phyloP scores from a whole-genome alignment of 2,113 vertebrate genomes.

The Grantiella picta region DNA sequence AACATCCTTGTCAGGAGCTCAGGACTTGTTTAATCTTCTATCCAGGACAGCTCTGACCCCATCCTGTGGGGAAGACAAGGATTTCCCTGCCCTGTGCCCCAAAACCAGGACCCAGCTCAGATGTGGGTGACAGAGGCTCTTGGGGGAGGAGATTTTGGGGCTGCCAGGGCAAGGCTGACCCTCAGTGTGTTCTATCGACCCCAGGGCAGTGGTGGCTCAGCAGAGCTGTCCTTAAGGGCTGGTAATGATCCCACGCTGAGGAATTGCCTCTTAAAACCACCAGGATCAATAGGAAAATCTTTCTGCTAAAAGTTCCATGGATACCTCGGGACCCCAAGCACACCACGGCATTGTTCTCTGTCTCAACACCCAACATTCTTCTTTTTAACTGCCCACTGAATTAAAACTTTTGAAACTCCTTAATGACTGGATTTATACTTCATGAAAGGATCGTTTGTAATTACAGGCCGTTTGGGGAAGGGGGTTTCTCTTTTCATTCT shows the following conservation, averaged over 20 bases:
- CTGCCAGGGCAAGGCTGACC: not conserved
- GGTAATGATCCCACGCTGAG: not conserved
- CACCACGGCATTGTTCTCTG: not conserved
- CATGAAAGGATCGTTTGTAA: conserved; percentile 71
- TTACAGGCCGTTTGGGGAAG: conserved; percentile 67
- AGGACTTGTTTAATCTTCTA: not conserved
- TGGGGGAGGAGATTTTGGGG: not conserved
- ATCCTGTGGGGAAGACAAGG: not conserved
- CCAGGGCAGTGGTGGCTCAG: not conserved
- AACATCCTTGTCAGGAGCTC: not conserved
- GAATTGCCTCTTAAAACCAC: conserved; percentile 14
- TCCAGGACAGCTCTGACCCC: not conserved
- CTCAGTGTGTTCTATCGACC: not conserved
- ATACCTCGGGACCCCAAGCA: conserved; percentile 21
- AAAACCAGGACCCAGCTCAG: accelerated
- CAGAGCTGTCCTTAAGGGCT: not conserved
- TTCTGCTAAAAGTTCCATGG: conserved; percentile 18
- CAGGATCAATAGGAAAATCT: conserved; percentile 11
- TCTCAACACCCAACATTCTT: not conserved
- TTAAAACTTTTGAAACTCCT: conserved; percentile 68
- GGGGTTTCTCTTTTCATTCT: conserved; percentile 58
- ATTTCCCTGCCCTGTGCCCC: not conserved
- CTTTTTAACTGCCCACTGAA: conserved; percentile 67
- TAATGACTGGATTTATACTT: conserved; percentile 77
- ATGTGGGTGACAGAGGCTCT: not conserved